A percentile compares a stretch with the other conserved stretches of the same genome.
Evolutionary conservation across 2,113 vertebrate species (phyloP).

Genomic region (Progne subis): DNA sequence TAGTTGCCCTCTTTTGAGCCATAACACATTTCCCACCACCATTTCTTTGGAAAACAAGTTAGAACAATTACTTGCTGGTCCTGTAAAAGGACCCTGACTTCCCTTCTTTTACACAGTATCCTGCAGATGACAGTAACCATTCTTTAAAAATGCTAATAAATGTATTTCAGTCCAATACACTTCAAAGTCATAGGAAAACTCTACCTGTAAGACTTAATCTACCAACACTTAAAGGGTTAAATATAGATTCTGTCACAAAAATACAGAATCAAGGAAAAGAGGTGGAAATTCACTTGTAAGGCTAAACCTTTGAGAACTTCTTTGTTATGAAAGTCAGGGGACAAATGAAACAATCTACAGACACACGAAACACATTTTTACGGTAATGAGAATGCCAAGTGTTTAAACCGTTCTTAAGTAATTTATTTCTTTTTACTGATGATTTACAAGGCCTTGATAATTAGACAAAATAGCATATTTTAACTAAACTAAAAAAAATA

Average conservation of each 20-base stretch:
- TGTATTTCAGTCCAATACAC: not conserved
- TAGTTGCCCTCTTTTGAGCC: not conserved
- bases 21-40: not conserved
- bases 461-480: slow-evolving; percentile 79
- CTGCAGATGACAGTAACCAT: not conserved
- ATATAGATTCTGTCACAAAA: not conserved
- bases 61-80: not conserved
- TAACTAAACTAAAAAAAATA: slow-evolving; percentile 69
- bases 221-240: not conserved
- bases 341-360: not conserved
- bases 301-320: not conserved
- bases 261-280: not conserved
- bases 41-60: slow-evolving; percentile 22
- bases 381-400: slow-evolving; percentile 21
- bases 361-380: not conserved
- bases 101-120: not conserved
- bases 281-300: not conserved
- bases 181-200: not conserved
- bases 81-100: not conserved
- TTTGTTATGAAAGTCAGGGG: not conserved
- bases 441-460: slow-evolving; percentile 81
- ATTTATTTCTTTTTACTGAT: slow-evolving; percentile 76
- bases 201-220: not conserved
- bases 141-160: not conserved
- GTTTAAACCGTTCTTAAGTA: slow-evolving; percentile 66